A percentile compares a stretch with the other conserved stretches of the same genome.
These are phyloP conservation scores for Zaprionus lineosus DNA, from an alignment of 2,888 invertebrate species.

Conservation along the genomic window DNA sequence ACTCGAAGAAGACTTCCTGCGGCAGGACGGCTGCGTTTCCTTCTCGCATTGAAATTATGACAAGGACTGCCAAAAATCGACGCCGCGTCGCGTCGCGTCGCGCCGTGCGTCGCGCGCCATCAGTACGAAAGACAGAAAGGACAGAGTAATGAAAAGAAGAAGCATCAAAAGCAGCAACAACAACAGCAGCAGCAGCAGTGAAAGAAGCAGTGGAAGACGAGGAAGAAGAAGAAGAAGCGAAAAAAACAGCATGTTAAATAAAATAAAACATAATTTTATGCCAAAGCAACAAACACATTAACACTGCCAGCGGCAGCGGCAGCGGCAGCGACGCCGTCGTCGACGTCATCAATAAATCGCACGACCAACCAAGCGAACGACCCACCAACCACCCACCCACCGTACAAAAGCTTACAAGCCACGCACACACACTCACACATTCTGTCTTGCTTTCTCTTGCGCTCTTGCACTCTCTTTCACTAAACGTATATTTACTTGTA, in stretches of 20 bases:
- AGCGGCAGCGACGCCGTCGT: constrained; percentile 48
- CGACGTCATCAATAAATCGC: constrained; percentile 78
- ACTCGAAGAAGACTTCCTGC: constrained; percentile 66
- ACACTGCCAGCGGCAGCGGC: constrained; percentile 56
- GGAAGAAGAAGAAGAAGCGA: not conserved
- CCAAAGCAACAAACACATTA: constrained; percentile 76
- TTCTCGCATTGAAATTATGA: constrained; percentile 68
- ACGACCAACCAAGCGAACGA: constrained; percentile 58
- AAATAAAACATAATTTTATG: constrained; percentile 79
- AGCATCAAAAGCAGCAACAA: not conserved
- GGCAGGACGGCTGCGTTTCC: constrained; percentile 54
- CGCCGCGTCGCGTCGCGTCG: too few relatives aligned
- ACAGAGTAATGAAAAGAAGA: not conserved
- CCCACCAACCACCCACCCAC: constrained; percentile 54
- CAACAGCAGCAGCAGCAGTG: constrained; percentile 11
- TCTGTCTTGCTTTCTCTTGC: constrained; percentile 1
- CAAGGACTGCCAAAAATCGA: constrained; percentile 71
- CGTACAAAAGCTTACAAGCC: constrained; percentile 71
- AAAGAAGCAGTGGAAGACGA: too few relatives aligned
- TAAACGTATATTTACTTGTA: not conserved
- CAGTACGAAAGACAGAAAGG: constrained; percentile 18
- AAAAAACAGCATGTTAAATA: constrained; percentile 71
- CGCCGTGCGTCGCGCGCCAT: too few relatives aligned
- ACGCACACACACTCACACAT: constrained; percentile 31
- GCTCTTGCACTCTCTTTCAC: constrained; percentile 6